Conservation (phyloP, 1,140 invertebrate species). For the Drosophila mojavensis region DNA sequence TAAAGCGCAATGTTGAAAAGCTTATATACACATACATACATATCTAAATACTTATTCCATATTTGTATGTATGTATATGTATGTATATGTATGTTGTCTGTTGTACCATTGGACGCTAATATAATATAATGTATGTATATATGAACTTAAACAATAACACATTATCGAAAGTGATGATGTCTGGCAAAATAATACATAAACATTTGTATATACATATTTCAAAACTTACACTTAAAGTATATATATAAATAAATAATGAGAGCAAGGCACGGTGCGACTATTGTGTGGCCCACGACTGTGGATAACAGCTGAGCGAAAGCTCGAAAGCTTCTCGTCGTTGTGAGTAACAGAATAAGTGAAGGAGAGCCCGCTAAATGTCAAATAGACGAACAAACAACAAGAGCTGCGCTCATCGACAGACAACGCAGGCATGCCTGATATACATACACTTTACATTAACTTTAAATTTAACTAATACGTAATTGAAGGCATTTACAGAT, state of each 20-base stretch:
- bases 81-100: neutral
- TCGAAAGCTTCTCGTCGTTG: slow-evolving; percentile 1
- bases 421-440: neutral
- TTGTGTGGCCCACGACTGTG: slow-evolving; percentile 48
- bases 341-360: slow-evolving; percentile 18
- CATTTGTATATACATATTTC: neutral
- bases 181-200: neutral
- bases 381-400: slow-evolving; percentile 26
- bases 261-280: neutral
- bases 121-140: neutral
- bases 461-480: neutral
- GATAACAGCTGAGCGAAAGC: slow-evolving; percentile 61
- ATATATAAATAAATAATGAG: neutral
- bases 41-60: neutral
- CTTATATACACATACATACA: slow-evolving; percentile 19
- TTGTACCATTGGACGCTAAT: neutral
- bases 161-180: neutral
- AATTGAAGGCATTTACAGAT: neutral
- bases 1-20: slow-evolving; percentile 47
- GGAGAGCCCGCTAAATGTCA: slow-evolving; percentile 56
- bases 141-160: no score
- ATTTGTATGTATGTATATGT: neutral
- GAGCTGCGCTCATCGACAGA: neutral
- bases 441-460: neutral
- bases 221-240: neutral